Percentiles rank a stretch among this genome's conserved stretches.
Conservation (phyloP, 2,888 invertebrate genomes). For the Ischnura elegans region DNA sequence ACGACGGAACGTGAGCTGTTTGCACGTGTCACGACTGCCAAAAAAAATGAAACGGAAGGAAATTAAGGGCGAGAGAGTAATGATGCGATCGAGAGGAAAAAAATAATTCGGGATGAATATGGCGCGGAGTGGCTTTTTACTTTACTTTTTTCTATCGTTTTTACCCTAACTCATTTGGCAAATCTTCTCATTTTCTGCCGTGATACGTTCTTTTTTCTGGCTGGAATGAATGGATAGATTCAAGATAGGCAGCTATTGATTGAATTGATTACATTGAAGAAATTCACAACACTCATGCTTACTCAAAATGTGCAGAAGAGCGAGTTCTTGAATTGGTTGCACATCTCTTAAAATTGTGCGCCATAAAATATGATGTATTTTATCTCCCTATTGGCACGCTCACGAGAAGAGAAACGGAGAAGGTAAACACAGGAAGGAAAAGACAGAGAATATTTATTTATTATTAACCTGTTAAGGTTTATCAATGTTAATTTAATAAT, state of each 20-base stretch:
- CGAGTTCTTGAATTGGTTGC: too few species aligned
- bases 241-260: background rate
- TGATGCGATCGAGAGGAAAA: background rate
- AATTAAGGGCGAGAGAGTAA: background rate
- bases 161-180: background rate
- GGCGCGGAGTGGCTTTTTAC: background rate
- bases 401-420: too few species aligned
- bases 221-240: background rate
- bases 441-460: too few species aligned
- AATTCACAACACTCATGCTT: too few species aligned
- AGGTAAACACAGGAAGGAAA: too few species aligned
- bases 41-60: background rate
- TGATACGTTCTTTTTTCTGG: background rate
- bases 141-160: background rate
- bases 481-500: too few species aligned
- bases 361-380: too few species aligned
- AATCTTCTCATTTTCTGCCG: background rate
- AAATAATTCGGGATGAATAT: background rate
- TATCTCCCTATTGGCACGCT: too few species aligned
- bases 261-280: too few species aligned
- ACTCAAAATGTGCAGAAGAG: too few species aligned
- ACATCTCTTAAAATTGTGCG: too few species aligned
- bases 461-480: too few species aligned
- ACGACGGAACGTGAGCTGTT: background rate
- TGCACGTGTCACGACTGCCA: background rate